These are phyloP conservation scores for Bujurquina vittata DNA, from an alignment of 2,113 vertebrate genomes.

Conservation along the genomic window DNA sequence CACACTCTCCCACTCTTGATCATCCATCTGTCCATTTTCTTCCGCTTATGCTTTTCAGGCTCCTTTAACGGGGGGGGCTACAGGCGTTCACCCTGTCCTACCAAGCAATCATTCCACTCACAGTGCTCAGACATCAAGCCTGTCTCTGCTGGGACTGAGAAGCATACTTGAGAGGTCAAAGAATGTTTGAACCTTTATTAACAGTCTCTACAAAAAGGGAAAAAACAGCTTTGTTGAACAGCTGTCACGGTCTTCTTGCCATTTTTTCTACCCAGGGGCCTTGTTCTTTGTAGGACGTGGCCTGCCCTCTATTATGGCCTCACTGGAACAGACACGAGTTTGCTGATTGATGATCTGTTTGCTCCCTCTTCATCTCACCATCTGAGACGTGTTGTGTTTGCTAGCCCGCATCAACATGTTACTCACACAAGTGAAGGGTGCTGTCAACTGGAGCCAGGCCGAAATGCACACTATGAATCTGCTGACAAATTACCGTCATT, in stretches of 20 bases:
- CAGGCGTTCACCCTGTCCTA: not conserved
- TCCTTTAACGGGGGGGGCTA: not conserved
- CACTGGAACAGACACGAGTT: slow-evolving; percentile 15
- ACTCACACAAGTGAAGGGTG: slow-evolving; percentile 25
- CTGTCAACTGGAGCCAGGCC: slow-evolving; percentile 6
- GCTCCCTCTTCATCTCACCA: slow-evolving; percentile 60
- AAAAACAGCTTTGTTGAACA: slow-evolving; percentile 14
- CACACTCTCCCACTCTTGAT: not conserved
- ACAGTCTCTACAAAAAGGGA: not conserved
- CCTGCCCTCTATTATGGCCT: slow-evolving; percentile 22
- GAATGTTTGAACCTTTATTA: not conserved
- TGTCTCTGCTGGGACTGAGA: not conserved
- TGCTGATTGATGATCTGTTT: slow-evolving; percentile 62
- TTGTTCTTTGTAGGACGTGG: slow-evolving; percentile 18
- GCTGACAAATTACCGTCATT: slow-evolving; percentile 56
- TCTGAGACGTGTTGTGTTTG: slow-evolving; percentile 33
- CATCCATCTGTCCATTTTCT: not conserved
- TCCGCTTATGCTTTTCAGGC: no score
- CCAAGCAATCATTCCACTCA: slow-evolving; percentile 1
- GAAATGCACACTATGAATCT: slow-evolving; percentile 18
- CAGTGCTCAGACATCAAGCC: slow-evolving; percentile 4
- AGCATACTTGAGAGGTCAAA: not conserved
- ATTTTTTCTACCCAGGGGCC: slow-evolving; percentile 13
- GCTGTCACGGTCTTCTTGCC: slow-evolving; percentile 41
- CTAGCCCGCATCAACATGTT: slow-evolving; percentile 29